Evolutionary conservation across 1,140 invertebrate genomes (phyloP).

Genomic region (Bombus impatiens): DNA sequence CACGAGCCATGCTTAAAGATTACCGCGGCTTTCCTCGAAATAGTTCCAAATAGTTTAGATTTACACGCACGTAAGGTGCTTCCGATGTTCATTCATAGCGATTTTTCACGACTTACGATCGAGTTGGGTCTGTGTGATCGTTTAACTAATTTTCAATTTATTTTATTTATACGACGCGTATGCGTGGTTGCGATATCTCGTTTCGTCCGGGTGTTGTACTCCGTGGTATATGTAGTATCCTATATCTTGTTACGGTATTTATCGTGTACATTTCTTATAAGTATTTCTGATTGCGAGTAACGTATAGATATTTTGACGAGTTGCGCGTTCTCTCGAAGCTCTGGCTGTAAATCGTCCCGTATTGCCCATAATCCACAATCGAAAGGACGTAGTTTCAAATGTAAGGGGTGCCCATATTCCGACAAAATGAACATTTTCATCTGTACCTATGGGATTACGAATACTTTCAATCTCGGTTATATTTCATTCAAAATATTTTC

Average conservation of each 20-base stretch:
- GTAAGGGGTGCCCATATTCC: background rate
- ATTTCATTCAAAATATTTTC: slow-evolving; percentile 1
- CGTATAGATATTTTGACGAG: background rate
- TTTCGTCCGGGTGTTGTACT: too few species aligned
- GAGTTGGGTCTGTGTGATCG: accelerated
- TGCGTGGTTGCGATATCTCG: background rate
- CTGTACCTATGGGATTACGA: background rate
- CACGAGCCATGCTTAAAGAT: background rate
- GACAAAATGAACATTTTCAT: slow-evolving; percentile 5
- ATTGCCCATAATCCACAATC: background rate
- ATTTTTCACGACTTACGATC: background rate
- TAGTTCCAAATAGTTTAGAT: background rate
- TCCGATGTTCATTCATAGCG: background rate
- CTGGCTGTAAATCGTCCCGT: background rate
- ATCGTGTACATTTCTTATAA: background rate
- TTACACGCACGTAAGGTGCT: background rate
- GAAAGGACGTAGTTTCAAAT: background rate
- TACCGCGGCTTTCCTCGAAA: background rate
- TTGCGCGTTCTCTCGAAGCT: background rate
- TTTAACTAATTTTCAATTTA: background rate
- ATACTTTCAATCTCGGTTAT: background rate
- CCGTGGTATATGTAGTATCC: background rate
- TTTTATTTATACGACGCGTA: background rate
- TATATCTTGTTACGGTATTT: background rate
- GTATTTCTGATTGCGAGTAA: background rate